These are phyloP conservation scores for Muscidifurax raptorellus DNA, from an alignment of 1,140 invertebrate species.

Conservation along the genomic window DNA sequence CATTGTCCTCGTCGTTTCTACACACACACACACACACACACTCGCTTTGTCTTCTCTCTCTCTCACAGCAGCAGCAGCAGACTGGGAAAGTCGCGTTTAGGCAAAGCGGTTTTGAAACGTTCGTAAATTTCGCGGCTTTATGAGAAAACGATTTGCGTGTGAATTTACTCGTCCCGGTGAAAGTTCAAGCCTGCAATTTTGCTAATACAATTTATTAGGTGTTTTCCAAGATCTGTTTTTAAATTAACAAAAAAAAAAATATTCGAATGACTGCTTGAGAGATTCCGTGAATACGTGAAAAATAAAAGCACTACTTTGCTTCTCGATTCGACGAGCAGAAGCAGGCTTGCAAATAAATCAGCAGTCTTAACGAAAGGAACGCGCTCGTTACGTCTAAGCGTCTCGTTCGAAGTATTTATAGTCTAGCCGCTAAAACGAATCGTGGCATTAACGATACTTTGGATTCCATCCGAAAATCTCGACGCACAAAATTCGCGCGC, in stretches of 20 bases:
- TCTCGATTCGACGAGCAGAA: neutral
- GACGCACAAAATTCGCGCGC: neutral
- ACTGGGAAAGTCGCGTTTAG: neutral
- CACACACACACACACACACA: neutral
- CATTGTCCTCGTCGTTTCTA: neutral
- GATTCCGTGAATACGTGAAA: neutral
- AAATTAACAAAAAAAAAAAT: neutral
- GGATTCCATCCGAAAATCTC: neutral
- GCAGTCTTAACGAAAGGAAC: no score
- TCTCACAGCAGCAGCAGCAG: neutral
- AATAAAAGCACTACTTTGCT: neutral
- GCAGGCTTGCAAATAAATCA: neutral
- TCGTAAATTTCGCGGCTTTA: constrained; percentile 27
- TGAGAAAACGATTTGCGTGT: constrained; percentile 10
- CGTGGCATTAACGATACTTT: neutral
- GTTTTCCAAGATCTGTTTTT: neutral
- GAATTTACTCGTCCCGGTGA: constrained; percentile 2
- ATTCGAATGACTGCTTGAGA: neutral
- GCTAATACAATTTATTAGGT: constrained; percentile 12
- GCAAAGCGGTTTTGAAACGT: constrained; percentile 1
- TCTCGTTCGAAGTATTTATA: neutral
- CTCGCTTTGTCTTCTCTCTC: neutral
- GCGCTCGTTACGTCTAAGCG: no score
- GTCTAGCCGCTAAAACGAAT: neutral
- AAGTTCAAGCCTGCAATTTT: constrained; percentile 19